Evolutionary conservation across 1,140 invertebrate species (phyloP).

Genomic region (Campoletis sonorensis): DNA sequence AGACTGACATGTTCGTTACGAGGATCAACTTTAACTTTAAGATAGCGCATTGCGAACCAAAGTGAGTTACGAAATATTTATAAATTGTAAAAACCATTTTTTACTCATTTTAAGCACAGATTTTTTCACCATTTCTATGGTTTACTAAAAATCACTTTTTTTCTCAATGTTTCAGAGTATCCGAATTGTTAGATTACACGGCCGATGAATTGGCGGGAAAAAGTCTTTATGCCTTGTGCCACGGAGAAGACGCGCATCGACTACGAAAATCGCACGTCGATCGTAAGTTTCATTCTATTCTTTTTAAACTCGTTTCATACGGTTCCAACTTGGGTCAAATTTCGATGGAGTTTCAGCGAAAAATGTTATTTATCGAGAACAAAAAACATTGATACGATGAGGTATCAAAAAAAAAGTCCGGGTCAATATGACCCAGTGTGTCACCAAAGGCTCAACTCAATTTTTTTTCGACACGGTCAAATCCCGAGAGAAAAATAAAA

Average conservation of each 20-base stretch:
- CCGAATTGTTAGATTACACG: slow-evolving; percentile 94
- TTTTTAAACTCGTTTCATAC: too few species aligned
- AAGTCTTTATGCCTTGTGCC: slow-evolving; percentile 95
- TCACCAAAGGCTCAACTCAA: too few species aligned
- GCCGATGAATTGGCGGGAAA: slow-evolving; percentile 95
- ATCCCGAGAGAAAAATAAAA: too few species aligned
- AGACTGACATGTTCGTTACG: slow-evolving; percentile 98
- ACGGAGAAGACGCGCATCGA: slow-evolving; percentile 95
- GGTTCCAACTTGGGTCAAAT: too few species aligned
- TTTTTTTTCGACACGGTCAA: too few species aligned
- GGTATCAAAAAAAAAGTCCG: too few species aligned
- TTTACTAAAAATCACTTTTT: slow-evolving; percentile 27
- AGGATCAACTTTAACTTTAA: slow-evolving; percentile 96
- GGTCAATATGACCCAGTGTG: too few species aligned
- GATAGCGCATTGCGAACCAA: slow-evolving; percentile 97
- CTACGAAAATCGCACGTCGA: slow-evolving; percentile 95
- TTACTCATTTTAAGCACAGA: not conserved
- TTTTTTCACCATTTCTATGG: not conserved
- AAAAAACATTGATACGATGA: too few species aligned
- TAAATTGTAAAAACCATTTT: not conserved
- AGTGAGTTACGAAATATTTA: slow-evolving; percentile 78
- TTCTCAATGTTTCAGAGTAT: slow-evolving; percentile 83
- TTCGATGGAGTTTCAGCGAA: too few species aligned
- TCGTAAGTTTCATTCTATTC: slow-evolving; percentile 86
- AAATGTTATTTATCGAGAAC: too few species aligned